Percentiles rank a stretch among this genome's conserved stretches.
Evolutionary conservation across 2,888 invertebrate genomes (phyloP).

Genomic region (Leptogaster cylindrica): DNA sequence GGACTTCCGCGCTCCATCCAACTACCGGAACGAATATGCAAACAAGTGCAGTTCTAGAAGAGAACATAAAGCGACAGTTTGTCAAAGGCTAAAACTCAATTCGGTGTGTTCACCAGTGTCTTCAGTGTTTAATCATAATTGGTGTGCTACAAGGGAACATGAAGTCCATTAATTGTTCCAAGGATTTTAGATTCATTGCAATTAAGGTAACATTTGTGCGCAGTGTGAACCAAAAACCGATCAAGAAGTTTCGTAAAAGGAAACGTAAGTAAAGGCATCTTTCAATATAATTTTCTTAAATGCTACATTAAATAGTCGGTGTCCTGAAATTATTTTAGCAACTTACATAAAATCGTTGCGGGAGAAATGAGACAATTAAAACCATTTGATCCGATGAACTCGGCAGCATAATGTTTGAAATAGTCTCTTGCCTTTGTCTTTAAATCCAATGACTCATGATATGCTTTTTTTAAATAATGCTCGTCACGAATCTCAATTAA

Average conservation of each 20-base stretch:
- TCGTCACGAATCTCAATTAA: conserved; percentile 3
- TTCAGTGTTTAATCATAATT: no score
- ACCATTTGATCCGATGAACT: background rate
- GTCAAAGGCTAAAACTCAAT: background rate
- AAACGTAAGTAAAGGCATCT: conserved; percentile 3
- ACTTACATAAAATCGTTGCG: no score
- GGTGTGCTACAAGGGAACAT: no score
- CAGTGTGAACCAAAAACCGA: background rate
- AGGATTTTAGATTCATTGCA: conserved; percentile 15
- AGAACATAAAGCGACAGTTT: background rate
- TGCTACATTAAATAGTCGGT: background rate
- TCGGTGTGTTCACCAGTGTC: background rate
- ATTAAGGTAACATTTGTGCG: conserved; percentile 12
- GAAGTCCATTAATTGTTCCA: conserved; percentile 10
- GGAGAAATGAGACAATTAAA: conserved; percentile 11
- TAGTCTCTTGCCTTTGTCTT: background rate
- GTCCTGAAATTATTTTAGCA: no score
- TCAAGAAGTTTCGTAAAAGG: conserved; percentile 5
- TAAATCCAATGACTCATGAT: background rate
- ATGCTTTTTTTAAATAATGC: background rate
- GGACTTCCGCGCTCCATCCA: conserved; percentile 16
- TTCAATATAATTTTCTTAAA: background rate
- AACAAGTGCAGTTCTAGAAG: conserved; percentile 32
- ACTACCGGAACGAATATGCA: conserved; percentile 29
- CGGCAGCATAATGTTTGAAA: background rate